These are phyloP conservation scores for Oikopleura dioica DNA, from an alignment of 23 tunicate species.

Conservation along the genomic window DNA sequence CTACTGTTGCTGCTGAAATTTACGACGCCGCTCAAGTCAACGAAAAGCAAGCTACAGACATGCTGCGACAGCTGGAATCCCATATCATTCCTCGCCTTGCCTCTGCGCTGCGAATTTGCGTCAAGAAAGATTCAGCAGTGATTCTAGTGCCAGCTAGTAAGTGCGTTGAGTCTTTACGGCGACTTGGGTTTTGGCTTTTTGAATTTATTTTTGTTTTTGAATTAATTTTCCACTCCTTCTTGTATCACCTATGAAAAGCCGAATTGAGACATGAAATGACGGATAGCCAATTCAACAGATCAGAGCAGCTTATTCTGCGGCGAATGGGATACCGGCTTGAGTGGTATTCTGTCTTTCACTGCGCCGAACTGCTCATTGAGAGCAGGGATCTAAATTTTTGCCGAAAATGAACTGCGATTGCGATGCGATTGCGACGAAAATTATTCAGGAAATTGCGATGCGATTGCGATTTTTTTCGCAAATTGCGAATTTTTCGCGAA, in stretches of 20 bases:
- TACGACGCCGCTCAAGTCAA: conserved; percentile 2
- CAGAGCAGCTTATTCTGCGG: background rate
- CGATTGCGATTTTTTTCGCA: background rate
- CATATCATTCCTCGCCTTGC: conserved; percentile 6
- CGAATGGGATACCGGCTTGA: background rate
- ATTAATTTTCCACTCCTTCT: too few species aligned
- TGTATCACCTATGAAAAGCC: too few species aligned
- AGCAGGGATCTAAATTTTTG: too few species aligned
- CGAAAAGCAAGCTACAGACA: conserved; percentile 3
- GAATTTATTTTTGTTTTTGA: too few species aligned
- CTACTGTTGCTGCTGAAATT: conserved; percentile 4
- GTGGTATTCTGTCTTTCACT: background rate
- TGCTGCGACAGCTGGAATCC: background rate
- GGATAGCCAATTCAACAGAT: conserved; percentile 1
- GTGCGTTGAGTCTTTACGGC: conserved; percentile 1
- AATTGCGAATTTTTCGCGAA: too few species aligned
- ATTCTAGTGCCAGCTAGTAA: conserved; percentile 6
- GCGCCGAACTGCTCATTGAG: background rate
- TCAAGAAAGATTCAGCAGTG: background rate
- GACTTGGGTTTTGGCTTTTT: too few species aligned
- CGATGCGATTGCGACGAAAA: too few species aligned
- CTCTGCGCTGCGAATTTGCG: background rate
- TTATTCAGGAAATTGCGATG: too few species aligned
- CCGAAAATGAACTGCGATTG: too few species aligned
- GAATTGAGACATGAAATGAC: background rate